Conservation (phyloP, 2,888 invertebrate species). For the Lasioglossum lativentre region DNA sequence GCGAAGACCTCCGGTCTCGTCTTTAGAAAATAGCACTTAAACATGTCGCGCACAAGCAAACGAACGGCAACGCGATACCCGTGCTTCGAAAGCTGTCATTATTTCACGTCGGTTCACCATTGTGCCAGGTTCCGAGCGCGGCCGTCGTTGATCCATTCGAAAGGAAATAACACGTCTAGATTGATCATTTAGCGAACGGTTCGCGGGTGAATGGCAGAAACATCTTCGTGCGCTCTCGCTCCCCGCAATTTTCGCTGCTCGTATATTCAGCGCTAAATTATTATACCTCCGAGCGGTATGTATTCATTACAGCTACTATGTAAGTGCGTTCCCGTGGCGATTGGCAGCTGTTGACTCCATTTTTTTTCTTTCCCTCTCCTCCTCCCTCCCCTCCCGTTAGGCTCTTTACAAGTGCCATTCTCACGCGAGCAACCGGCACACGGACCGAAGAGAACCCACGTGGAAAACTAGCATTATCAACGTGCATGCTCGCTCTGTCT, state of each 20-base stretch:
- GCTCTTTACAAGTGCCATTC: conserved; percentile 15
- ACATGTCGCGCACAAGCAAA: not conserved
- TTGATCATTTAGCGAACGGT: conserved; percentile 20
- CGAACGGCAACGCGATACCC: not conserved
- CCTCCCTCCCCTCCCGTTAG: not conserved
- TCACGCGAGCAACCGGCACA: not conserved
- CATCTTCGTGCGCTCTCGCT: conserved; percentile 15
- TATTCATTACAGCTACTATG: conserved; percentile 31
- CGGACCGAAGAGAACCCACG: not conserved
- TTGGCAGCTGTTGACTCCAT: conserved; percentile 28
- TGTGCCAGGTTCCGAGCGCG: not conserved
- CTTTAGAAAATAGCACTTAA: not conserved
- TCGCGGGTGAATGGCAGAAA: conserved; percentile 13
- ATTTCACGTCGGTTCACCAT: not conserved
- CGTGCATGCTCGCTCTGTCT: not conserved
- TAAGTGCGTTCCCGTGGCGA: conserved; percentile 6
- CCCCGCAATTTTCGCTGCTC: conserved; percentile 33
- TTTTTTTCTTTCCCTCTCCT: not conserved
- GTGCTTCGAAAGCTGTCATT: not conserved
- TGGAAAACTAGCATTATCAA: conserved; percentile 1
- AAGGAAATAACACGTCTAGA: conserved; percentile 31
- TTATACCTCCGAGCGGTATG: conserved; percentile 29
- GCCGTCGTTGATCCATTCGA: not conserved
- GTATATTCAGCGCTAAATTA: conserved; percentile 25
- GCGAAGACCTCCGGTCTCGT: not conserved